These are phyloP conservation scores for Hirundo rustica DNA, from an alignment of 2,797 vertebrate species.

Conservation along the genomic window DNA sequence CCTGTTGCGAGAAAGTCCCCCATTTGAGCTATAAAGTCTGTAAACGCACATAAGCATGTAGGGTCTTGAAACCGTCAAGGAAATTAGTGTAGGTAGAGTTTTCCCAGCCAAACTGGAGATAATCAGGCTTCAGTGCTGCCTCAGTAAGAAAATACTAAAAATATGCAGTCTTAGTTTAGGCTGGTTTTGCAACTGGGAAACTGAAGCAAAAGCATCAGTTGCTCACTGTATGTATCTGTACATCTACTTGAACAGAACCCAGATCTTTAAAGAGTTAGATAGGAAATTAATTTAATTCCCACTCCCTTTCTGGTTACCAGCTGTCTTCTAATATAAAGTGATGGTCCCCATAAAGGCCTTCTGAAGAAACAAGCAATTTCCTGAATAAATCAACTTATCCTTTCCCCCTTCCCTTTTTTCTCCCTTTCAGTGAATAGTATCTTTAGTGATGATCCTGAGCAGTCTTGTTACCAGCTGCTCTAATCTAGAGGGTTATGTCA, in stretches of 20 bases:
- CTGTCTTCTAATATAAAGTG: slow-evolving; percentile 58
- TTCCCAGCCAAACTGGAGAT: neutral
- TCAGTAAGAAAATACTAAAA: neutral
- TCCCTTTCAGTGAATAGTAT: slow-evolving; percentile 32
- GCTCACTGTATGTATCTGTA: neutral
- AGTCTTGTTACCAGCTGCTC: slow-evolving; percentile 62
- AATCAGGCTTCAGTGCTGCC: neutral
- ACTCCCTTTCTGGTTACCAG: slow-evolving; percentile 69
- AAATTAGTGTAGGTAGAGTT: neutral
- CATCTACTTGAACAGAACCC: slow-evolving; percentile 43
- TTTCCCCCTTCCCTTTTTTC: slow-evolving; percentile 47
- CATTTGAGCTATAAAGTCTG: neutral
- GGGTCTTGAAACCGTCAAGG: neutral
- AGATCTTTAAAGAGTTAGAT: slow-evolving; percentile 66
- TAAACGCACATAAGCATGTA: neutral
- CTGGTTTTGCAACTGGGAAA: neutral
- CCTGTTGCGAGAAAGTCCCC: neutral
- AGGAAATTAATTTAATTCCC: slow-evolving; percentile 71
- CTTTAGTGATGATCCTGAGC: slow-evolving; percentile 40
- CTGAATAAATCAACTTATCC: slow-evolving; percentile 62
- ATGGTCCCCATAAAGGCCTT: slow-evolving; percentile 63
- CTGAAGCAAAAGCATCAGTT: slow-evolving; percentile 5
- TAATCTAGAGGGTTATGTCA: neutral
- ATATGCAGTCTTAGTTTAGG: neutral
- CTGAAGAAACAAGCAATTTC: slow-evolving; percentile 67